Conservation (phyloP, 2,797 vertebrate genomes). For the Phrynocephalus vlangalii region DNA sequence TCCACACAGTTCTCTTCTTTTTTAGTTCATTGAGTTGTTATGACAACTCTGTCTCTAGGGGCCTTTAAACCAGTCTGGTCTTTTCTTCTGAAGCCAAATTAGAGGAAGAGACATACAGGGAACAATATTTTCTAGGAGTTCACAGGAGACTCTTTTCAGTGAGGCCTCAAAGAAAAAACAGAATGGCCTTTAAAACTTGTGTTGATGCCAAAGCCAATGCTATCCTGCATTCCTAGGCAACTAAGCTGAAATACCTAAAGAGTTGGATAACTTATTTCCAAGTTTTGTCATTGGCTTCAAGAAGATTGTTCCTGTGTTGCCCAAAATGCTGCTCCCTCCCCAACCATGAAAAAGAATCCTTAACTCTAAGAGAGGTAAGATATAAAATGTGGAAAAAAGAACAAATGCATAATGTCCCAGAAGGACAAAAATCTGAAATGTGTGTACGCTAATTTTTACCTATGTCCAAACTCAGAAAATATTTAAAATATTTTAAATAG, state of each 20-base stretch:
- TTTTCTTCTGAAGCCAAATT: background rate
- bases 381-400: too few relatives aligned
- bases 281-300: background rate
- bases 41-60: background rate
- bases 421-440: too few relatives aligned
- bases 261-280: background rate
- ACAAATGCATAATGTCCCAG: too few relatives aligned
- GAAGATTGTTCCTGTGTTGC: background rate
- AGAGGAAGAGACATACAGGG: background rate
- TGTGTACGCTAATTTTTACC: too few relatives aligned
- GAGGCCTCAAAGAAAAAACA: background rate
- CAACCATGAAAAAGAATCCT: too few relatives aligned
- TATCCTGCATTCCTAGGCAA: background rate
- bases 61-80: background rate
- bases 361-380: too few relatives aligned
- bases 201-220: slow-evolving; percentile 19
- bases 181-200: fast-evolving
- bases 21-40: background rate
- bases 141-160: background rate
- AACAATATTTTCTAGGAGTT: background rate
- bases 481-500: too few relatives aligned
- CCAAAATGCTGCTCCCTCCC: too few relatives aligned
- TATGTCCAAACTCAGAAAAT: too few relatives aligned
- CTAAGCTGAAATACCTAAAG: background rate
- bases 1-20: background rate